Evolutionary conservation across 2,113 vertebrate genomes (phyloP), one percentile per base, ranked within the genome.

Genomic region (Festucalex cinctus): DNA sequence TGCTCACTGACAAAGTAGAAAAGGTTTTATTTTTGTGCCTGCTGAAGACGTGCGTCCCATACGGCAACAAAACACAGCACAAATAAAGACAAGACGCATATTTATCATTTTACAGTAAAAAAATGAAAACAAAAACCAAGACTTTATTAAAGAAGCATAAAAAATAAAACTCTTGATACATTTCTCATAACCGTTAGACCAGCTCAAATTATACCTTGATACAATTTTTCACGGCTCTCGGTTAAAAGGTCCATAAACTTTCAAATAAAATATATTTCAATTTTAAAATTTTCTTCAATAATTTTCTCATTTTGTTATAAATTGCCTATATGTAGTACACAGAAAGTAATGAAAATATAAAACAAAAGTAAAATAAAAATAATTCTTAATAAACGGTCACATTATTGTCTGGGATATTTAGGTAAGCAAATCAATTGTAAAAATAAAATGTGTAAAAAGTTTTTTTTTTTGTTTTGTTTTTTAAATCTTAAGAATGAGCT

Each of bases 81-180:
- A 35, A 86, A 72, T 49, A 76, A 85, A 74, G 51, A 85, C 74
- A 85, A 72, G 61, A 85, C 70, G 65, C 43, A 32, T 32, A 51
- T 36, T 78, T 37, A 73, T 87, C 70, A 88, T 91, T 91, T 91
- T 91, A 91, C 90, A 90, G 90, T 93, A 92, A 92, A 91, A 88
- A 92, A 92, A 89, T 81, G 74, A 90, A 92, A 89, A 86, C 77
- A 91, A 92, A 91, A 91, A 92, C 88, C 48, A 35, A 91, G 89
- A 94, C 92, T 97, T 97, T 96, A 96, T 96, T 98, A 96, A 95
- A 92, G 94, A 96, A 98, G 94, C 95, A 93, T 96, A 97, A 97
- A 93, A 98, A 98, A 97, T 96, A 97, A 96, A 98, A 96, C 95
- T 98, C 95, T 95, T 93, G 92, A 95, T 97, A 96, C 94, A 97